phyloP scores from a whole-genome alignment of 2,113 vertebrate genomes.

The Dunckerocampus dactyliophorus region DNA sequence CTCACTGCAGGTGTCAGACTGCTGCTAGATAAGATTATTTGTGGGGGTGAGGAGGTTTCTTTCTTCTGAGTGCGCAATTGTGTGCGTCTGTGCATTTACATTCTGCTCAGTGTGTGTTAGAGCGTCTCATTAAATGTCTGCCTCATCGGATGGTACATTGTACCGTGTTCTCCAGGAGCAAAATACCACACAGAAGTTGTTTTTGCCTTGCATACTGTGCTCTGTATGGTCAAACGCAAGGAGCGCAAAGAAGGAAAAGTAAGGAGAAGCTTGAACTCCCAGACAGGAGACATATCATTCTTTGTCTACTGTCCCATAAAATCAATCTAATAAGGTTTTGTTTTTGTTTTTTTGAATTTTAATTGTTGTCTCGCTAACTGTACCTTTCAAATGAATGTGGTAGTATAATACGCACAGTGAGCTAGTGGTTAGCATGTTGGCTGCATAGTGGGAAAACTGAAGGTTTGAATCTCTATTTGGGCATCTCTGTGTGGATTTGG shows the following conservation, averaged over 20 bases:
- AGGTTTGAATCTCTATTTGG: no score
- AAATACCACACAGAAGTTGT: slow-evolving; percentile 44
- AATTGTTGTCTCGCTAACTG: no score
- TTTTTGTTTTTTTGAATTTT: no score
- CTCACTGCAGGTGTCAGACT: slow-evolving; percentile 67
- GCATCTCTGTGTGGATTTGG: no score
- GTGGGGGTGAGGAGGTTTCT: slow-evolving; percentile 56
- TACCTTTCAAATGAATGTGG: no score
- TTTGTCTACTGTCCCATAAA: slow-evolving; percentile 39
- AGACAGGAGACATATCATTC: slow-evolving; percentile 18
- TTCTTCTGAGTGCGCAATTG: slow-evolving; percentile 34
- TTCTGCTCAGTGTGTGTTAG: slow-evolving; percentile 18
- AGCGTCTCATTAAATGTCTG: slow-evolving; percentile 42
- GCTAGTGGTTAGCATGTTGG: no score
- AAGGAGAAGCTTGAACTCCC: slow-evolving; percentile 2
- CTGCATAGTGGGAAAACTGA: no score
- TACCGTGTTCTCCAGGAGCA: slow-evolving; percentile 41
- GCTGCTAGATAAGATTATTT: slow-evolving; percentile 71
- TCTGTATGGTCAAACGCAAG: slow-evolving; percentile 54
- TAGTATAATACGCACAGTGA: no score
- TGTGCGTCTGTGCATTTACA: slow-evolving; percentile 8
- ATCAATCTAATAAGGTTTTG: not conserved
- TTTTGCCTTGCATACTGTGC: slow-evolving; percentile 50
- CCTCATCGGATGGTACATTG: slow-evolving; percentile 38
- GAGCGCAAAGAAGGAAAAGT: slow-evolving; percentile 34